These are phyloP conservation scores for Pecten maximus DNA, from an alignment of 2,888 invertebrate genomes.

Conservation along the genomic window DNA sequence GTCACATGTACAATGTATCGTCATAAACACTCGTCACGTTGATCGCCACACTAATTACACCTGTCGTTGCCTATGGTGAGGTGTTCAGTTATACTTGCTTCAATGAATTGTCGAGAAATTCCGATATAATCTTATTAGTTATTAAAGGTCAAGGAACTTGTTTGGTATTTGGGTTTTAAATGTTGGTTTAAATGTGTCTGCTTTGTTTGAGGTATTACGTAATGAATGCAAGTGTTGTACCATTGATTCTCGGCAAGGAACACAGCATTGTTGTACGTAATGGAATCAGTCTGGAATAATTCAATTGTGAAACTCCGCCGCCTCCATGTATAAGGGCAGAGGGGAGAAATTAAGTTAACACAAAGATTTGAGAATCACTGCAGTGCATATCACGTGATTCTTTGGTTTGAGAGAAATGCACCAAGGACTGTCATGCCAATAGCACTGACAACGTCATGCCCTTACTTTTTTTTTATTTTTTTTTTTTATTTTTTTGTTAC, in stretches of 20 bases:
- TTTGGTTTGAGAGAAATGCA: background rate
- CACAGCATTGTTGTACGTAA: background rate
- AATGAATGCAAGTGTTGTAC: background rate
- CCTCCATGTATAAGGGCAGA: background rate
- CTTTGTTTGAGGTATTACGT: background rate
- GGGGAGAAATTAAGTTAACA: background rate
- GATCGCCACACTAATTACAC: background rate
- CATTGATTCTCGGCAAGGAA: background rate
- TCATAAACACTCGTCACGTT: background rate
- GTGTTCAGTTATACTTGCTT: background rate
- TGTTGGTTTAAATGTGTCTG: background rate
- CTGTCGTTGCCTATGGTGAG: background rate
- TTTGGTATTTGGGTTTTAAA: background rate
- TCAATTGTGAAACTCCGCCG: background rate
- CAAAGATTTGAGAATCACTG: background rate
- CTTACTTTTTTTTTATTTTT: too few relatives aligned
- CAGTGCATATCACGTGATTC: background rate
- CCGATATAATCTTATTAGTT: background rate
- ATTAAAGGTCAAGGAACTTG: background rate
- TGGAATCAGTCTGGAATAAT: background rate
- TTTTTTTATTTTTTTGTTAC: too few relatives aligned
- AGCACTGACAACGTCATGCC: background rate
- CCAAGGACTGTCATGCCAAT: background rate
- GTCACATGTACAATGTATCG: background rate
- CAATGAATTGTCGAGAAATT: background rate